phyloP scores from a whole-genome alignment of 2,888 invertebrate species.

The Icerya purchasi region DNA sequence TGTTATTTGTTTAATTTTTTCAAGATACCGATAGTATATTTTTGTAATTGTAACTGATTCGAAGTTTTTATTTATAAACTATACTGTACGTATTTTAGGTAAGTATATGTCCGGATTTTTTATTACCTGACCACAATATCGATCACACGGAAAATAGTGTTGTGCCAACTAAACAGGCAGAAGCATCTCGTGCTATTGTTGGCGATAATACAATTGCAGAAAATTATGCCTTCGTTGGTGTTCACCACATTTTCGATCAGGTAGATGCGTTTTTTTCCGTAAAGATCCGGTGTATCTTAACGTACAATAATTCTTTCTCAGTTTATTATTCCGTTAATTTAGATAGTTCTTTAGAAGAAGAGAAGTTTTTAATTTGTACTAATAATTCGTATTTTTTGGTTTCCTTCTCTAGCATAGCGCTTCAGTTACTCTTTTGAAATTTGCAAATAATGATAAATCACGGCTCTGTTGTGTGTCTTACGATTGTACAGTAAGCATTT shows the following conservation, averaged over 20 bases:
- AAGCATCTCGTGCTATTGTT: conserved; percentile 37
- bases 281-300: not conserved
- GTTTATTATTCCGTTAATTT: conserved; percentile 7
- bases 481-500: conserved; percentile 58
- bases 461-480: conserved; percentile 56
- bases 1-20: not conserved
- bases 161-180: conserved; percentile 36
- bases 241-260: conserved; percentile 76
- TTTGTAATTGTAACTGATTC: not conserved
- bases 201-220: conserved; percentile 45
- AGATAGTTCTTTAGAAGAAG: not conserved
- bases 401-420: conserved; percentile 22
- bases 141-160: conserved; percentile 20
- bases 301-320: conserved; percentile 4
- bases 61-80: no score
- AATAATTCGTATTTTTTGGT: not conserved
- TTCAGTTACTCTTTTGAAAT: conserved; percentile 55
- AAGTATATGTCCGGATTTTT: conserved; percentile 8
- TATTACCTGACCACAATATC: conserved; percentile 10
- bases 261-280: conserved; percentile 24
- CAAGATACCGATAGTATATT: not conserved
- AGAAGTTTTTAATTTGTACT: not conserved
- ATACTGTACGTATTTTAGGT: conserved; percentile 12
- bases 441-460: conserved; percentile 64
- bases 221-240: conserved; percentile 68